Conservation (phyloP, 2,797 vertebrate species). For the Hozukius guyotensis region DNA sequence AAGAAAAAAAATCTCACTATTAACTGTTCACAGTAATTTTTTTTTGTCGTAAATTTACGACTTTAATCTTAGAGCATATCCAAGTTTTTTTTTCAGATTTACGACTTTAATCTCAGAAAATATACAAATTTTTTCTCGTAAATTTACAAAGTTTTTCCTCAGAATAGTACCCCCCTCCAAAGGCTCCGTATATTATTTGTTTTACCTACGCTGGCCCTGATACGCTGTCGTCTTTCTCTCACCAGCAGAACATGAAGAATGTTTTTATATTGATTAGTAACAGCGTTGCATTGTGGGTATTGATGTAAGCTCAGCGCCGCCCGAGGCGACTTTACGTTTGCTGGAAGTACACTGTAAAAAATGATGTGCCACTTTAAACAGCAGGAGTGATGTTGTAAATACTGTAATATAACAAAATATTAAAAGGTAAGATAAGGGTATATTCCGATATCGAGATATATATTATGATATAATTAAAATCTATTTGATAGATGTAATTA, state of each 20-base stretch:
- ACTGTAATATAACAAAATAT: neutral
- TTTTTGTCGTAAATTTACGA: too few species aligned
- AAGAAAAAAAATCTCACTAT: too few species aligned
- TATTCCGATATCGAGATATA: neutral
- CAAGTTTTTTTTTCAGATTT: too few species aligned
- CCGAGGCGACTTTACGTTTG: too few species aligned
- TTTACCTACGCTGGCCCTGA: neutral
- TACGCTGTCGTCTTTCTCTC: slow-evolving; percentile 46
- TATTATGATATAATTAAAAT: neutral
- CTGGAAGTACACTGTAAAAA: slow-evolving; percentile 9
- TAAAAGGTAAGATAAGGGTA: neutral
- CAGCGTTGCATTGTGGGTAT: slow-evolving; percentile 45
- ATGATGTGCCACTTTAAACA: neutral
- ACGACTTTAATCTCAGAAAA: too few species aligned
- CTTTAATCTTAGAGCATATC: too few species aligned
- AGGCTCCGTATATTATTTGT: too few species aligned
- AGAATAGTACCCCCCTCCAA: neutral
- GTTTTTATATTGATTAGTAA: slow-evolving; percentile 48
- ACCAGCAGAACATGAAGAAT: slow-evolving; percentile 75
- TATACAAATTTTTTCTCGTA: too few species aligned
- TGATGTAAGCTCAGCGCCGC: neutral
- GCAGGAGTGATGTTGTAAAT: neutral
- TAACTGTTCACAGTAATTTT: too few species aligned
- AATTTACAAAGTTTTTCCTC: neutral
- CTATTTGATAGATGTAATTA: neutral